Percentiles rank a stretch among this genome's conserved stretches.
Evolutionary conservation across 2,797 vertebrate species (phyloP).

Genomic region (Tiaroga cobitis): DNA sequence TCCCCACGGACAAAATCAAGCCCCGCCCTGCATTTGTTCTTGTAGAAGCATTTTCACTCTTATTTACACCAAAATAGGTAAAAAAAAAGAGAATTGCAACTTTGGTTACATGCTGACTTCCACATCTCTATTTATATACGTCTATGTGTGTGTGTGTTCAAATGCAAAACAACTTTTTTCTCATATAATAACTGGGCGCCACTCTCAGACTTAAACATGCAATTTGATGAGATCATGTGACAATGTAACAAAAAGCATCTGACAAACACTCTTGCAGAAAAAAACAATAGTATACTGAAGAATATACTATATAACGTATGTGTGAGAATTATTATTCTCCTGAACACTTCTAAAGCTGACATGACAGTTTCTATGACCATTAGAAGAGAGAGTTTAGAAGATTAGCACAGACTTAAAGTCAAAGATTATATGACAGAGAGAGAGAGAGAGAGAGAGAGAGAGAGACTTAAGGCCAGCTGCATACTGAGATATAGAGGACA

Average conservation of each 20-base stretch:
- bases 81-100: too few relatives aligned
- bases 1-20: too few relatives aligned
- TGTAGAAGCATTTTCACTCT: too few relatives aligned
- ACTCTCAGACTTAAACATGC: neutral
- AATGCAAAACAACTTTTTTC: neutral
- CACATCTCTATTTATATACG: too few relatives aligned
- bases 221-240: neutral
- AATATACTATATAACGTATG: neutral
- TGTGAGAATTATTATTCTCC: too few relatives aligned
- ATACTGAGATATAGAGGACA: constrained; percentile 38
- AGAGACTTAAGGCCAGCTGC: constrained; percentile 29
- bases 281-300: too few relatives aligned
- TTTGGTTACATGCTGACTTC: too few relatives aligned
- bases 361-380: neutral
- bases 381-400: neutral
- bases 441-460: neutral
- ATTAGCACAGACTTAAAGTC: neutral
- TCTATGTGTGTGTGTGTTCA: neutral
- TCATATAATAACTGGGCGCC: neutral
- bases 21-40: too few relatives aligned
- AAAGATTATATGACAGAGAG: constrained; percentile 24
- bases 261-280: neutral
- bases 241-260: neutral
- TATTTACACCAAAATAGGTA: too few relatives aligned
- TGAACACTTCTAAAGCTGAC: neutral